Evolutionary conservation across 1,140 invertebrate species (phyloP), one percentile per base, ranked within the genome.

Genomic region (Cydia amplana): DNA sequence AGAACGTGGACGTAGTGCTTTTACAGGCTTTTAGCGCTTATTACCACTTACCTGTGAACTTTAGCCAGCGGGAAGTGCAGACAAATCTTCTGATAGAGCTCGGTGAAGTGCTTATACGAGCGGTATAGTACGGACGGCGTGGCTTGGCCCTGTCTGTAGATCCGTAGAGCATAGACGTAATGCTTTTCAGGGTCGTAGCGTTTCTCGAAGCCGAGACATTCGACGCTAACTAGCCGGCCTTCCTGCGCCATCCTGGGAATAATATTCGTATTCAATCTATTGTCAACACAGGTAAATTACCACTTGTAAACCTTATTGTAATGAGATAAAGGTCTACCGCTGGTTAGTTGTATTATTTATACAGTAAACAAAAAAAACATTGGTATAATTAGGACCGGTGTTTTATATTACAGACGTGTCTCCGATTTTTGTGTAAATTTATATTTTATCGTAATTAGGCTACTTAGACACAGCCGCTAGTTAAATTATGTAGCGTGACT

Each of bases 1-100:
- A 99, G 91, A 81, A 98, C 97, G 90, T 99, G 99, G 85, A 99
- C 98, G 91, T 99, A 99, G 94, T 99, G 98, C 93, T 99, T 99
- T 86, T 99, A n/a, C n/a, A n/a, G n/a, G n/a, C n/a, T 28, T 28
- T 28, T 28, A 4, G 28, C 28, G 28, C 36, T 40, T 9, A 2
- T 9, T 40, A 23, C 9, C 4, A 72, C 93, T 94, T 91, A 97
- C 96, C 96, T 97, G 89, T 96, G 95, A 73, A 97, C 95, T 89
- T 97, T 97, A 28, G 97, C 97, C 74, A 98, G 94, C 1, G 98
- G 98, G 94, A 98, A 99, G 85, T 97, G 96, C 74, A 97, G 94
- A 85, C 97, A 97, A 5, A 99, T 93, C 93, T 99, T 99, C 85
- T 98, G 96, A 90, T 99, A 97, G 75, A 99, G 96, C 93, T 99